A percentile compares a stretch with the other conserved stretches of the same genome.
Evolutionary conservation across 2,888 invertebrate species (phyloP).

Genomic region (Conchocele bisecta): DNA sequence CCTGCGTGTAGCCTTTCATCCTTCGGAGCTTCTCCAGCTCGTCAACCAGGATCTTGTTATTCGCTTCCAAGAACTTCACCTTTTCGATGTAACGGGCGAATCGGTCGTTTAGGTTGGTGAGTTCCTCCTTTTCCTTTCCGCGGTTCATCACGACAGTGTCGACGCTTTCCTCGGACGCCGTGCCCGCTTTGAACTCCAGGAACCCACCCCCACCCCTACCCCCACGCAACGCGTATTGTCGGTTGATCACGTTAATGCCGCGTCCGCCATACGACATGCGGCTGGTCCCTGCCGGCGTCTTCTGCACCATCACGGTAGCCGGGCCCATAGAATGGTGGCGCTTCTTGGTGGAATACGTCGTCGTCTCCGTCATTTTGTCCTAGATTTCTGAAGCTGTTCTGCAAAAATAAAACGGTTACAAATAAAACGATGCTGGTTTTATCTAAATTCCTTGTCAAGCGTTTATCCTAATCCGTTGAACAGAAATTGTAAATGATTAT

Average conservation of each 20-base stretch:
- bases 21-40: slow-evolving; percentile 77
- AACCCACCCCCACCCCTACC: background rate
- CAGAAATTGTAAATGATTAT: no score
- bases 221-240: background rate
- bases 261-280: slow-evolving; percentile 14
- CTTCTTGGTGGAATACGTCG: slow-evolving; percentile 7
- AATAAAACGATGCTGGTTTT: no score
- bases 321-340: slow-evolving; percentile 9
- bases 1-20: slow-evolving; percentile 74
- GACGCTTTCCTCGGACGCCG: slow-evolving; percentile 78
- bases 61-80: slow-evolving; percentile 81
- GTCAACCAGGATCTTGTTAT: slow-evolving; percentile 77
- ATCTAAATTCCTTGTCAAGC: no score
- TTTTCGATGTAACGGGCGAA: slow-evolving; percentile 84
- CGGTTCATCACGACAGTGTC: slow-evolving; percentile 82
- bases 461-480: no score
- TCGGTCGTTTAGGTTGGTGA: slow-evolving; percentile 84
- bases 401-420: no score
- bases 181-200: slow-evolving; percentile 56
- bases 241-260: background rate
- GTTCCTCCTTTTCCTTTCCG: slow-evolving; percentile 84
- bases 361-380: no score
- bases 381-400: no score
- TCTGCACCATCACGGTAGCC: slow-evolving; percentile 22
- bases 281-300: slow-evolving; percentile 10